Evolutionary conservation across 1,140 invertebrate species (phyloP), one percentile per base, ranked within the genome.

Genomic region (Yoshiicerus persimilis): DNA sequence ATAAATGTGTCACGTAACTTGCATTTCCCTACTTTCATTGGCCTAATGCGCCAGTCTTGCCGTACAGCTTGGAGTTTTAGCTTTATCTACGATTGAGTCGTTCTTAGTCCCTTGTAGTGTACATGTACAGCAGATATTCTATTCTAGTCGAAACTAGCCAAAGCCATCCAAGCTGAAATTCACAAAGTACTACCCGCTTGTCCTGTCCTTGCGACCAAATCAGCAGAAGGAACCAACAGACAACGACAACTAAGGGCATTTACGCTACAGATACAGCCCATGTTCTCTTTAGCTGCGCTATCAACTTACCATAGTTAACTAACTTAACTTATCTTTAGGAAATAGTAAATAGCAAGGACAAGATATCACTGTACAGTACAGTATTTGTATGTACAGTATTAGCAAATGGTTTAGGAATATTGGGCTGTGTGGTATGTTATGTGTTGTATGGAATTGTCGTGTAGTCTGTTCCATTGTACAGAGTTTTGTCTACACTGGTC

Each of bases 1-100:
- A 90, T 90, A 90, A 90, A 90, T 89, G 89, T 90, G 89, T 90
- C 89, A 90, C 88, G 87, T 87, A 90, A 86, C 70, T 85, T 84
- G 56, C 80, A 86, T 84, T 89, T 85, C 70, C 77, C 77, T 36
- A 88, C 85, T 86, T 86, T 86, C 85, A 86, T 86, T 86, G 47
- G 47, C 32, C 70, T 87, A 87, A 87, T 87, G 86, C 41, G 64
- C 36, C 64, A 36, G 32, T 75, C 86, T 80, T 77, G 36, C 75
- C 75, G 32, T 80, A 80, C 75, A 80, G 30, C 66, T 32, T 16
- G 66, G 66, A 80, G 75, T 80, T 80, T 80, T 80, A 80, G 75
- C 75, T 80, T 80, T 80, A 80, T 80, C 75, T 80, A 80, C 75
- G 75, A 80, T 80, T 80, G 75, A 36, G 75, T 80, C 75, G 75